Conservation (phyloP, 2,797 vertebrate species). For the Sebastiscus albofasciatus region DNA sequence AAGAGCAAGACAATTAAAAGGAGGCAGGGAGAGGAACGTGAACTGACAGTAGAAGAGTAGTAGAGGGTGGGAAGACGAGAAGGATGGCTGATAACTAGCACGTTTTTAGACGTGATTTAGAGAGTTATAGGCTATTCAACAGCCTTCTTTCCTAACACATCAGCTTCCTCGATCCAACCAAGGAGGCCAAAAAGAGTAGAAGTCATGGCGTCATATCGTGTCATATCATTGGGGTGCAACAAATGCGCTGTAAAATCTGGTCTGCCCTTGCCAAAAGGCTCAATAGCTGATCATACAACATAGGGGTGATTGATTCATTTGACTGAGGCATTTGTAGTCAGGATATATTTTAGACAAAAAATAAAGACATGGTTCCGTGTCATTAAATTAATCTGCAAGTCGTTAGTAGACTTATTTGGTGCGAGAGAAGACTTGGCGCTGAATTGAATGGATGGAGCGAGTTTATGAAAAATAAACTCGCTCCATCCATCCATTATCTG, state of each 20-base stretch:
- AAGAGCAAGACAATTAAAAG: conserved; percentile 33
- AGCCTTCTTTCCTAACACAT: conserved; percentile 6
- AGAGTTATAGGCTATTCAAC: conserved; percentile 15
- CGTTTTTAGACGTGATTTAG: conserved; percentile 47
- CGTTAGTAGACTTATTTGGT: too few relatives aligned
- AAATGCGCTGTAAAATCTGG: background rate
- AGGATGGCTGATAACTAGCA: conserved; percentile 22
- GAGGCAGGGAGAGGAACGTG: conserved; percentile 6
- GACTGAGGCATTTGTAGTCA: background rate
- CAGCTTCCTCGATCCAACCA: conserved; percentile 1
- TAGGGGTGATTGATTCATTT: background rate
- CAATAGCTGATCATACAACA: background rate
- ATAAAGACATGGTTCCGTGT: background rate
- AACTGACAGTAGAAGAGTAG: conserved; percentile 13
- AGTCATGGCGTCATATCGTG: background rate
- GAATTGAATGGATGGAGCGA: too few relatives aligned
- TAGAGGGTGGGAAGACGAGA: background rate
- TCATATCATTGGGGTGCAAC: background rate
- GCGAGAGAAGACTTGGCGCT: too few relatives aligned
- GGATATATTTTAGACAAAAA: background rate
- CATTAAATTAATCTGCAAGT: too few relatives aligned
- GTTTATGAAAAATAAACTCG: too few relatives aligned
- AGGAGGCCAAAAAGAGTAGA: too few relatives aligned
- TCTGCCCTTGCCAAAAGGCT: background rate
- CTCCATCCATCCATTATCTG: too few relatives aligned